Base-by-base conservation (phyloP, 2,888 invertebrate species). In the Eristalis arbustorum region DNA sequence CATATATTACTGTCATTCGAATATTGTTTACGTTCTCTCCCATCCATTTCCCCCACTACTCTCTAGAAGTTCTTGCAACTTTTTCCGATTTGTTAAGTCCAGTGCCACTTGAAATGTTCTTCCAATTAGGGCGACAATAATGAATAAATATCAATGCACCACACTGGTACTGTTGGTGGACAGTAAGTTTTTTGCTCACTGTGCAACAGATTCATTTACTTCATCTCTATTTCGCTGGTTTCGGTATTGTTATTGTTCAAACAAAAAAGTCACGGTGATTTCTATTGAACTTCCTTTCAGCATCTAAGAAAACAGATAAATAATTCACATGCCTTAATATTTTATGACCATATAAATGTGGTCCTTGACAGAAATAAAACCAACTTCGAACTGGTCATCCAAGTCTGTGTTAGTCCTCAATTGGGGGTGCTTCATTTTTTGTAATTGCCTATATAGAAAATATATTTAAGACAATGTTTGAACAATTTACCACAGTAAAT, bases 231-330 rank as follows among this genome's bases (percentile, higher is more conserved):
- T 22, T 34, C n/a, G 10, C 64, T 64, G 34, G 22, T 56, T 56
- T 64, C 56, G 34, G 28, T 37, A 74, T 74, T 22, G 59, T 40
- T 34, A 42, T 71, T 40, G 57, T 77, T 40, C 49, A 42, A 22
- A 34, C 63, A 72, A 37, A 31, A 8, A 25, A 25, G 3, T 40
- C 61, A 61, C 31, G 49, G 59, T 22, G 57, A 64, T 69, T 71
- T 62, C 31, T 71, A 49, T 57, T 49, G 40, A 49, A 62, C 68
- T 62, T 62, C 68, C 18, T 14, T 49, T 31, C 14, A 64, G 64
- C 63, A 71, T 77, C 14, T 56, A n/a, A 8, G 49, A 63, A 71
- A 77, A 64, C 63, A 71, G 22, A 62, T 77, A 18, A 63, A 64
- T 77, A 18, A 69, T 77, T 69, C 40, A 77, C 14, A 8, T 22